These are phyloP conservation scores for Nyctalus aviator DNA, from an alignment of 2,797 vertebrate genomes.

Conservation along the genomic window DNA sequence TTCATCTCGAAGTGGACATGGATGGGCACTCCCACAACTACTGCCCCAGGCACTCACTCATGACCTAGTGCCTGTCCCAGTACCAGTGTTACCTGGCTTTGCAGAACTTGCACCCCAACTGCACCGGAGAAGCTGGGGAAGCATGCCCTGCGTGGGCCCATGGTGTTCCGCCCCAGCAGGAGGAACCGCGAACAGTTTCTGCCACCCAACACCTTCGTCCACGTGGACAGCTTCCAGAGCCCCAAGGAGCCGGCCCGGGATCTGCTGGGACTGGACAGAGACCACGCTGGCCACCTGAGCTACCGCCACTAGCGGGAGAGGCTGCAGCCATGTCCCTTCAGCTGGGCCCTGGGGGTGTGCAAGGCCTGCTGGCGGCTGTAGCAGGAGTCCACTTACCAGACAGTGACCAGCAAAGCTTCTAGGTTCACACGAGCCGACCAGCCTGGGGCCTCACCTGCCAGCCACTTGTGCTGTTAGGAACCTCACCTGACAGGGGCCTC, in stretches of 20 bases:
- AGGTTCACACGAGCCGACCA: slow-evolving; percentile 69
- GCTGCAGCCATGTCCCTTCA: fast-evolving
- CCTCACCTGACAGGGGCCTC: neutral
- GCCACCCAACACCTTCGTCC: slow-evolving; percentile 86
- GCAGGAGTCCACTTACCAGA: neutral
- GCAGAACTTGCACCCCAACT: slow-evolving; percentile 82
- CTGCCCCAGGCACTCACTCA: neutral
- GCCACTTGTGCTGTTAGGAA: neutral
- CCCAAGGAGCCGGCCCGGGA: neutral
- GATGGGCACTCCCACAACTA: neutral
- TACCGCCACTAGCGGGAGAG: slow-evolving; percentile 79
- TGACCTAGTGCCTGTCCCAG: slow-evolving; percentile 56
- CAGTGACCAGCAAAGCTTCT: fast-evolving
- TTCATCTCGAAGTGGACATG: slow-evolving; percentile 61
- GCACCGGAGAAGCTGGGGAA: slow-evolving; percentile 87
- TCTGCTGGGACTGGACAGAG: slow-evolving; percentile 64
- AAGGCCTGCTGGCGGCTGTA: slow-evolving; percentile 71
- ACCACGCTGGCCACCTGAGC: neutral
- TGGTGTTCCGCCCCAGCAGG: slow-evolving; percentile 78
- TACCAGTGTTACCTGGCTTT: slow-evolving; percentile 86
- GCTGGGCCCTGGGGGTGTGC: slow-evolving; percentile 55
- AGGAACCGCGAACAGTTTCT: slow-evolving; percentile 83
- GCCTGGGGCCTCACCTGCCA: neutral
- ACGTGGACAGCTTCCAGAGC: slow-evolving; percentile 49
- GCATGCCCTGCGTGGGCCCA: slow-evolving; percentile 81